phyloP scores from a whole-genome alignment of 2,113 vertebrate species.

The Corvus moneduloides region DNA sequence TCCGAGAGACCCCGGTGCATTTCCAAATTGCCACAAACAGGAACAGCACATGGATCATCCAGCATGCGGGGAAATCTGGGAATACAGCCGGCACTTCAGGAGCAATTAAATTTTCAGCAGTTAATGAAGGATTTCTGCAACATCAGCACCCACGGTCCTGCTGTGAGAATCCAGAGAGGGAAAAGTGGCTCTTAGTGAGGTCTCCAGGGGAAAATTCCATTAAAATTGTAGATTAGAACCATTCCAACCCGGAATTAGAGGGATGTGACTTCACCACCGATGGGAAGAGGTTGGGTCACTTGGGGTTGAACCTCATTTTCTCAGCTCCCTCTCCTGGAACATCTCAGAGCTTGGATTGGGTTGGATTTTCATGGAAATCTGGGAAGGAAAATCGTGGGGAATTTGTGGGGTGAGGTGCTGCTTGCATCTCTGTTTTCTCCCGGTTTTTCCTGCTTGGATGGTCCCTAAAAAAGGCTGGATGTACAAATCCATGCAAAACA shows the following conservation, averaged over 20 bases:
- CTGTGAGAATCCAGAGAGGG: background rate
- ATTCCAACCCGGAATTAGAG: background rate
- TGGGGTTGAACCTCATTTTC: background rate
- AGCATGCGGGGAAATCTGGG: background rate
- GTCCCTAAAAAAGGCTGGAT: background rate
- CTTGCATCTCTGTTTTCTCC: background rate
- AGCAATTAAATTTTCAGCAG: background rate
- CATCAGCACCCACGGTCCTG: background rate
- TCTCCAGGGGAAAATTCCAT: background rate
- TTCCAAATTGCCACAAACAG: background rate
- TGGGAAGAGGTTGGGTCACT: background rate
- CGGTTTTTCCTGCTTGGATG: background rate
- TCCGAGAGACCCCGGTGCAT: background rate
- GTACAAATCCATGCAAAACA: background rate
- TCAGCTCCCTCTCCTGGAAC: background rate
- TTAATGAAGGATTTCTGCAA: background rate
- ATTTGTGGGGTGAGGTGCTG: background rate
- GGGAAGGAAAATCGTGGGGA: rapidly evolving
- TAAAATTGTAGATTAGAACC: background rate
- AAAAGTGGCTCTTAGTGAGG: background rate
- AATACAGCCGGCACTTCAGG: background rate
- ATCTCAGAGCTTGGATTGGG: background rate
- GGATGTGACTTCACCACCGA: background rate
- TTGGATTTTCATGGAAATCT: background rate
- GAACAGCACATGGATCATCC: background rate